These are phyloP conservation scores for Zaprionus gabonicus DNA, from an alignment of 1,140 invertebrate species.

Conservation along the genomic window DNA sequence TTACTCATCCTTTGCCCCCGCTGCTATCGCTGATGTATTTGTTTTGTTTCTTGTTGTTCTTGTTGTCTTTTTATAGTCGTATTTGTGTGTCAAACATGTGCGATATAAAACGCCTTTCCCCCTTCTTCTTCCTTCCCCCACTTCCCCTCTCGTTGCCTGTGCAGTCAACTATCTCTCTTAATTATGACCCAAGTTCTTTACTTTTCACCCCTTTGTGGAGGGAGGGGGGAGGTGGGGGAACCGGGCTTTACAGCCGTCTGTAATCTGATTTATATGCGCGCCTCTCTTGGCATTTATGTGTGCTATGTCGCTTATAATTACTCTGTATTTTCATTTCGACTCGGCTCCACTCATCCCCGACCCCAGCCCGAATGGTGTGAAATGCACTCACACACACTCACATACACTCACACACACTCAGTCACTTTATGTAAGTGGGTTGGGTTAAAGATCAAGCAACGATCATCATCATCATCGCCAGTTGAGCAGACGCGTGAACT, in stretches of 20 bases:
- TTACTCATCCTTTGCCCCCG: no score
- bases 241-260: neutral
- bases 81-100: slow-evolving; percentile 47
- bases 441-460: slow-evolving; percentile 46
- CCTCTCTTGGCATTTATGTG: slow-evolving; percentile 71
- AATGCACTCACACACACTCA: neutral
- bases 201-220: neutral
- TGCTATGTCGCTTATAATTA: slow-evolving; percentile 69
- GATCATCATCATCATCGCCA: neutral
- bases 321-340: slow-evolving; percentile 58
- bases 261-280: slow-evolving; percentile 70
- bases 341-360: neutral
- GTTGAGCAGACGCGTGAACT: slow-evolving; percentile 8
- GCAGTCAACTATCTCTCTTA: slow-evolving; percentile 39
- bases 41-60: neutral
- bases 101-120: slow-evolving; percentile 8
- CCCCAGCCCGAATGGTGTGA: slow-evolving; percentile 27
- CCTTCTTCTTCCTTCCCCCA: no score
- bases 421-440: slow-evolving; percentile 47
- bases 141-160: neutral
- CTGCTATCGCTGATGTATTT: slow-evolving; percentile 6
- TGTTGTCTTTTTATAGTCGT: slow-evolving; percentile 6
- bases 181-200: slow-evolving; percentile 41
- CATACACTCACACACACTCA: neutral
- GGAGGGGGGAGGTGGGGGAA: neutral